Conservation (phyloP, 2,888 invertebrate genomes). For the Cryptocephalus primarius region DNA sequence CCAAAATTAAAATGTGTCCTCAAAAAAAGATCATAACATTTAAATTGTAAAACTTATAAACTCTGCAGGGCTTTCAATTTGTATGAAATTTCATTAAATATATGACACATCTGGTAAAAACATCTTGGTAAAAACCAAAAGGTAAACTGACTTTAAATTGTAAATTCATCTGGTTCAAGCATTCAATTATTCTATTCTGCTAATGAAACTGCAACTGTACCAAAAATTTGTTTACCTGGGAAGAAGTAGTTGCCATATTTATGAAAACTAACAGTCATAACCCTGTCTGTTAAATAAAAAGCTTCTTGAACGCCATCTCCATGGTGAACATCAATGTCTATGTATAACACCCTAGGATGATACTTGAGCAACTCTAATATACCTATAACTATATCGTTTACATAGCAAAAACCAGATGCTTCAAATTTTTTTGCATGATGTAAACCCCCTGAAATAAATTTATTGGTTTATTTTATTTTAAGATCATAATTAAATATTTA, state of each 20-base stretch:
- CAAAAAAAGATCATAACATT: no score
- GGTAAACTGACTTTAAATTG: no score
- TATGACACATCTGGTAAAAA: no score
- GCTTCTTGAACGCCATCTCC: constrained; percentile 96
- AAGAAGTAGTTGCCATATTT: constrained; percentile 98
- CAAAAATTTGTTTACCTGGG: constrained; percentile 57
- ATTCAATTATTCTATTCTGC: no score
- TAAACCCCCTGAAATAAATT: constrained; percentile 54
- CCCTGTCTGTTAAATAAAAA: constrained; percentile 92
- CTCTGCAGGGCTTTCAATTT: no score
- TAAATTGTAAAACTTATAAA: no score
- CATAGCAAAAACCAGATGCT: constrained; percentile 98
- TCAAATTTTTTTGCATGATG: constrained; percentile 99
- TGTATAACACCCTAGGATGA: constrained; percentile 89
- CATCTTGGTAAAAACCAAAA: no score
- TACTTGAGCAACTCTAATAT: constrained; percentile 91
- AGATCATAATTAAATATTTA: constrained; percentile 8
- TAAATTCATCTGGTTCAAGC: no score
- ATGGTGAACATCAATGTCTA: constrained; percentile 98
- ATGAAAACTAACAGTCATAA: constrained; percentile 99
- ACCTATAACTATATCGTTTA: constrained; percentile 97
- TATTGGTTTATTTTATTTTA: background rate
- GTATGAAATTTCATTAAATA: no score
- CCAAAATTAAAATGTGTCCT: no score
- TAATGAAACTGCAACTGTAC: no score